Base-by-base conservation (phyloP, 2,888 invertebrate species). In the Subacronicta megacephala region DNA sequence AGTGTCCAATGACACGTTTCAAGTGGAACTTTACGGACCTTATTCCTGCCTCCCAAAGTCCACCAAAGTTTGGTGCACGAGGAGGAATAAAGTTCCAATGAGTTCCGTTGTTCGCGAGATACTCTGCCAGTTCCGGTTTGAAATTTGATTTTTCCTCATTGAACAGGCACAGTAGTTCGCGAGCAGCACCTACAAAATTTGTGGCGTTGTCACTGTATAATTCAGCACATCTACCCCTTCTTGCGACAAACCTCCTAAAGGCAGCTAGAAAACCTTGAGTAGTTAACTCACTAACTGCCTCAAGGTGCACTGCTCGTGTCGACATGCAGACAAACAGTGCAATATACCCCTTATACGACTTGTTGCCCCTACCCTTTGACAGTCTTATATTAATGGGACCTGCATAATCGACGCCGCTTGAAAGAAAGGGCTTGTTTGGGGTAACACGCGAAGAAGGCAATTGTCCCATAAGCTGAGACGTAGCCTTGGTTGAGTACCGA, bases 381-480 rank as follows among this genome's bases (percentile, higher is more conserved):
- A 40, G 13, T 7, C 40, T 40, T 2, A 40, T 23, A n/a, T 13
- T 40, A 7, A 26, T 26, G 3, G 40, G 40, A 3, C 40, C 40
- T 5, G 40, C 40, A 3, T 40, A 40, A 23, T 40, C 40, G 1
- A 54, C 46, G 0, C 54, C 54, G 7, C 26, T 47, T 4, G 3
- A 2, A 0, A 54, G 20, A 18, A 54, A 54, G 0, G 41, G 23
- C n/a, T 46, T 45, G 7, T 31, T 46, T 0, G 46, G 41, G 2
- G 45, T 46, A 0, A 46, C 41, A 2, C 46, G 33, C 1, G 46
- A 3, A 1, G 41, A 13, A 5, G 41, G 53, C 2, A 46, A 3
- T 12, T 54, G 42, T 1, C 54, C 46, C 54, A 54, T 54, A 4
- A 54, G 16, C n/a, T 41, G 54, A 0, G 16, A 15, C 7, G 2